phyloP scores from a whole-genome alignment of 2,888 invertebrate genomes.

The Metellina segmentata region DNA sequence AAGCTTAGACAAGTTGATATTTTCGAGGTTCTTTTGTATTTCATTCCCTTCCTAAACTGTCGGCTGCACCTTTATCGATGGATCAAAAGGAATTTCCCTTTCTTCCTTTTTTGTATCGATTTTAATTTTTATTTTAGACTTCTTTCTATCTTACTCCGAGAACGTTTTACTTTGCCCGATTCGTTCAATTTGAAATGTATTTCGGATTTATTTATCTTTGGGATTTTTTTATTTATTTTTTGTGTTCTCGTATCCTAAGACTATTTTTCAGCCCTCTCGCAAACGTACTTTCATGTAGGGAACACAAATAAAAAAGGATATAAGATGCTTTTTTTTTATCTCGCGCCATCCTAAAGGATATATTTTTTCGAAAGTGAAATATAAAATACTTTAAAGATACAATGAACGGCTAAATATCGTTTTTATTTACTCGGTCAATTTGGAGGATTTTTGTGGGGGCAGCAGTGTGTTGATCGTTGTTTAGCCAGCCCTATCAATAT shows the following conservation, averaged over 20 bases:
- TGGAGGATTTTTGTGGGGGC: neutral
- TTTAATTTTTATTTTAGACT: slow-evolving; percentile 62
- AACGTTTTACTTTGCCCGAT: slow-evolving; percentile 31
- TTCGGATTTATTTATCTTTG: slow-evolving; percentile 67
- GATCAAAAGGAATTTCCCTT: slow-evolving; percentile 68
- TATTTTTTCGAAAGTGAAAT: neutral
- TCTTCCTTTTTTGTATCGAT: slow-evolving; percentile 48
- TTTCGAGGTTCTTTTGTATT: slow-evolving; percentile 71
- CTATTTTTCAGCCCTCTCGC: slow-evolving; percentile 13
- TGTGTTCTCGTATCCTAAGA: neutral
- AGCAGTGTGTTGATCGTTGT: neutral
- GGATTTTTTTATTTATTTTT: slow-evolving; percentile 16
- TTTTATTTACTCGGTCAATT: slow-evolving; percentile 1
- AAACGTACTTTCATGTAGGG: slow-evolving; percentile 18
- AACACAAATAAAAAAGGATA: neutral
- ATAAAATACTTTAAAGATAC: neutral
- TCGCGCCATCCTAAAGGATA: neutral
- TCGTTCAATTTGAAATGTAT: slow-evolving; percentile 52
- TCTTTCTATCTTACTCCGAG: slow-evolving; percentile 18
- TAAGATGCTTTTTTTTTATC: slow-evolving; percentile 7
- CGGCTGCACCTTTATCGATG: slow-evolving; percentile 63
- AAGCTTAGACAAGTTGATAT: slow-evolving; percentile 75
- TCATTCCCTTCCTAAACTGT: slow-evolving; percentile 66
- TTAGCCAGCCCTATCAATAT: neutral
- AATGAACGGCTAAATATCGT: neutral